Evolutionary conservation across 2,888 invertebrate species (phyloP), one percentile per base, ranked within the genome.

Genomic region (Leptinotarsa peninsularis): DNA sequence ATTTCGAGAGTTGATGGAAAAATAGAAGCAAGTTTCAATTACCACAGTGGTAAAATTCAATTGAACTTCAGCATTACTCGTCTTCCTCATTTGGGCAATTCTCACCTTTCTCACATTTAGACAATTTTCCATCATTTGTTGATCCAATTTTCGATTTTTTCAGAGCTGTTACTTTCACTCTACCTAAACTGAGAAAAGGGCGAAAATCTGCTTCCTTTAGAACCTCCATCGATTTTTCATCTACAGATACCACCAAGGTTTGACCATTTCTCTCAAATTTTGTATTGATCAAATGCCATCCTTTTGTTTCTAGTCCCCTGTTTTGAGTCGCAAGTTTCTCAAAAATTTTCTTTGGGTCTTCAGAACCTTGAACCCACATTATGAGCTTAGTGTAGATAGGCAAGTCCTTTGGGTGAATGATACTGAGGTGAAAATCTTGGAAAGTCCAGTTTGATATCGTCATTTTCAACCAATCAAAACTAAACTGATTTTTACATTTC

Each of bases 371-470:
- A 56, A 73, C 50, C 13, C 27, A 66, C 52, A 73, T 33, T 43
- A 73, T 69, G 10, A 73, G 69, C 66, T 73, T 73, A 21, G 69
- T 66, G 54, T 70, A 70, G 4, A 66, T 66, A 17, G 73, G 73
- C n/a, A 70, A 33, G 23, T 70, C 69, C 66, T 69, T 54, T 17
- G 66, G 21, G 69, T 66, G 66, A 7, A 73, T 69, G 14, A 73
- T 66, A 27, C 56, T 73, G 43, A 73, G 43, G n/a, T 54, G 27
- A 49, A 69, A 17, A 23, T 23, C 66, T 54, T 15, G 14, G 21
- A 73, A 54, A 23, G 43, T 70, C n/a, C 33, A n/a, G 17, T 52
- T 33, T 13, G 33, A 58, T 33, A 69, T 56, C 10, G 23, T 18
- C 17, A 67, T 21, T 33, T 50, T 21, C 21, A 73, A 63, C 33